Base-by-base conservation (phyloP, 1,140 invertebrate genomes). In the Scaptomyza pallida region DNA sequence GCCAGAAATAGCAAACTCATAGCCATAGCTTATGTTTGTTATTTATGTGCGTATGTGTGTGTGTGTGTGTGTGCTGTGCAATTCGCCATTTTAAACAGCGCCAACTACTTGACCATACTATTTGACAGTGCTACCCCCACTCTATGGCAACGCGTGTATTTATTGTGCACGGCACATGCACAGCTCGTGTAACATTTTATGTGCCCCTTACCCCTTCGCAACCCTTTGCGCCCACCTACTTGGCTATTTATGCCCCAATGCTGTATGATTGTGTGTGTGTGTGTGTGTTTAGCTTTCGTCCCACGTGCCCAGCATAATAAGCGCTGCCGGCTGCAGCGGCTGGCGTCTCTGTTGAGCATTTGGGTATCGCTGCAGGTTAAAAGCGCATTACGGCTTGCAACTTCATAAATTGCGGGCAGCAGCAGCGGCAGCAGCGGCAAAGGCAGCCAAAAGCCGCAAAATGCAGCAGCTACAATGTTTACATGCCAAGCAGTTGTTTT, bases 371-470 rank as follows among this genome's bases (percentile, higher is more conserved):
- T 85, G 72, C 80, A 85, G 80, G 80, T 85, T 85, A 85, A 85
- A 85, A 85, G 80, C 80, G 80, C 80, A 85, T 85, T 85, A 85
- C 75, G 75, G 80, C 64, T 30, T 79, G 75, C 65, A 83, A 83
- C 79, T 83, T 83, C 79, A 83, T 83, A 83, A 83, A 83, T 83
- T 83, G 79, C 79, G 67, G 67, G 8, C 59, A 54, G 19, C 62
- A 56, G 74, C 23, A 35, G 33, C 40, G 41, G 54, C 37, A 35
- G 55, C 55, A 65, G 5, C 55, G 48, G 74, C 23, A 37, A 54
- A n/a, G n/a, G 50, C 17, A 45, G 37, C 19, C 35, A 37, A 67
- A 54, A 60, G 33, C 50, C 52, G 51, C 9, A 56, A 19, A n/a
- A 45, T 17, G 44, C 41, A 44, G 62, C 48, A 52, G 33, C 61